Evolutionary conservation across 2,797 vertebrate species (phyloP).

Genomic region (Crotalus adamanteus): DNA sequence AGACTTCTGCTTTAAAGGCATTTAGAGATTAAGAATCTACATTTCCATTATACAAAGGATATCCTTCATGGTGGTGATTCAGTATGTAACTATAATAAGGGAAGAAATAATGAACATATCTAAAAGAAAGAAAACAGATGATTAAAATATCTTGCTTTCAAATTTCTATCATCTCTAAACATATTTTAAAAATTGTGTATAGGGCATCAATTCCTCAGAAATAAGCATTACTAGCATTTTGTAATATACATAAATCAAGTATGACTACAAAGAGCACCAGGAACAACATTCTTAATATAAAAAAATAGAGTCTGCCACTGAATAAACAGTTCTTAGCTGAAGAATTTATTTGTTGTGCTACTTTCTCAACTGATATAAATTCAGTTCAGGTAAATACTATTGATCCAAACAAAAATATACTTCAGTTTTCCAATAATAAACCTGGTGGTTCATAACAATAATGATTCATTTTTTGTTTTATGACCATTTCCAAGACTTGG

Average conservation of each 20-base stretch:
- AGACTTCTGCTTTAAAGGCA: background rate
- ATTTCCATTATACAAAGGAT: background rate
- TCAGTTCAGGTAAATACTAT: background rate
- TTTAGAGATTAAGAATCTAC: background rate
- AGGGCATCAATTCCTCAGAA: background rate
- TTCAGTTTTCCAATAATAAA: background rate
- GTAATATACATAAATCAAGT: background rate
- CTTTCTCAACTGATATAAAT: background rate
- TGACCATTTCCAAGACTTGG: background rate
- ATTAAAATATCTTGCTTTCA: background rate
- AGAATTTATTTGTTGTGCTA: background rate
- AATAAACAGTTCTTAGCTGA: background rate
- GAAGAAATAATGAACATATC: background rate
- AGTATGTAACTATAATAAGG: background rate
- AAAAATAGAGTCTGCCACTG: background rate
- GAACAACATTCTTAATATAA: background rate
- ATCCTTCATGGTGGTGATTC: background rate
- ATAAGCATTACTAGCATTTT: background rate
- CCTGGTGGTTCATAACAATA: background rate
- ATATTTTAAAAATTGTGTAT: background rate
- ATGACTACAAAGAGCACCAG: background rate
- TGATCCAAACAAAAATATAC: background rate
- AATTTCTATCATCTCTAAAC: background rate
- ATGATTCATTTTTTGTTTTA: background rate
- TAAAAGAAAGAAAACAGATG: background rate